A percentile compares a stretch with the other conserved stretches of the same genome.
Evolutionary conservation across 2,113 vertebrate species (phyloP).

Genomic region (Thunnus thynnus): DNA sequence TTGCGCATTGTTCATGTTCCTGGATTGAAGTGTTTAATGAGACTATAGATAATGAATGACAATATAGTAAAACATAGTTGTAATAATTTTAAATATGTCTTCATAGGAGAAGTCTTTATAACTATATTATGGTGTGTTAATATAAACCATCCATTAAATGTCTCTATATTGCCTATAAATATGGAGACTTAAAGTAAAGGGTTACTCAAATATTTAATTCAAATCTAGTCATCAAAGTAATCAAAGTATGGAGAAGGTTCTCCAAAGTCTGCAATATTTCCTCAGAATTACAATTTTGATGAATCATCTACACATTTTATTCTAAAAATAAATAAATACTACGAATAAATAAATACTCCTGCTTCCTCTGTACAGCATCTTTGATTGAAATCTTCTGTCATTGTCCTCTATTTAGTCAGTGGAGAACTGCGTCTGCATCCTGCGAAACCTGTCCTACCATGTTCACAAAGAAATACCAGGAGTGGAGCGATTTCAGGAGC

Average conservation of each 20-base stretch:
- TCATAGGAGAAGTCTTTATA: too few species aligned
- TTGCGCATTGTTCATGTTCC: too few species aligned
- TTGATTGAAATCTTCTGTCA: constrained; percentile 19
- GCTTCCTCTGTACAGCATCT: background rate
- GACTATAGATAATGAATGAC: too few species aligned
- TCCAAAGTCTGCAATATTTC: background rate
- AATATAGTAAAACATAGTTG: too few species aligned
- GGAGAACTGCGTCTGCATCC: constrained; percentile 98
- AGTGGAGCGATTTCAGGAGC: constrained; percentile 91
- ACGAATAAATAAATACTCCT: background rate
- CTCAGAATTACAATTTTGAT: constrained; percentile 1
- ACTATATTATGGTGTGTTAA: too few species aligned
- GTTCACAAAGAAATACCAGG: constrained; percentile 98
- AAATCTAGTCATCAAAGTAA: background rate
- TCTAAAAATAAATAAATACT: background rate
- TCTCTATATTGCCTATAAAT: background rate
- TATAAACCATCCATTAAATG: too few species aligned
- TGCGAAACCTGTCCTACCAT: constrained; percentile 96
- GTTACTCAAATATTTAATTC: background rate
- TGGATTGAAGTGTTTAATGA: background rate
- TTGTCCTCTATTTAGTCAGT: constrained; percentile 87
- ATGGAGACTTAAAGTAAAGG: too few species aligned
- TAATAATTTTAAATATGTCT: too few species aligned
- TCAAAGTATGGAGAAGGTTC: background rate
- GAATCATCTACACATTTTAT: background rate